Base-by-base conservation (phyloP, 2,888 invertebrate genomes). In the Lomographa bimaculata region DNA sequence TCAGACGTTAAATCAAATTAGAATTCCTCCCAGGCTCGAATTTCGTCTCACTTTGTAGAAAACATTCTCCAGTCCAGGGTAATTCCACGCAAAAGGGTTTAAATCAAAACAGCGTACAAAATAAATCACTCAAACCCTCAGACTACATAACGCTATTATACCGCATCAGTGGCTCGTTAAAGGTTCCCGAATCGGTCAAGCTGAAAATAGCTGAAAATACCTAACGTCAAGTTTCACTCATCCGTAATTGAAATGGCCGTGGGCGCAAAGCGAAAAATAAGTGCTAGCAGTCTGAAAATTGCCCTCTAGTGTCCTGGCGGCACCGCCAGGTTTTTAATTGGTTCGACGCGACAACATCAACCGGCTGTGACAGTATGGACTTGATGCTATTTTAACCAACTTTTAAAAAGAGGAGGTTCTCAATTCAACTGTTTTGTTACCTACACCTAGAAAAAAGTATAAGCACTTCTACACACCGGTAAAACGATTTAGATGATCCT, bases 161-260 rank as follows among this genome's bases (percentile, higher is more conserved):
- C 40, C 63, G 61, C 60, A 54, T 71, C 71, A 68, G 52, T 64
- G 70, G 57, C 39, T 62, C 50, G 60, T 60, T 64, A 59, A 69
- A 64, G 63, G 63, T 39, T 57, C 54, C 54, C 35, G 43, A 55
- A 56, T 59, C 69, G 71, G 68, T 68, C 68, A 71, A 67, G 60
- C 57, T 49, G 64, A 73, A 74, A 75, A 78, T 75, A 74, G 64
- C 65, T 58, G 53, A 56, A 71, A 76, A 72, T 67, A 68, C 64
- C 64, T 54, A 54, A 66, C 64, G 57, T 71, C 62, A 59, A 67
- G 61, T 66, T 69, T 62, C 63, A 56, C 55, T 70, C 63, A 58
- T 40, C 63, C 66, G 60, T 72, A 65, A 66, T 71, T 64, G 70
- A 72, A 78, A 67, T 60, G 64, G 61, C 55, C 42, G 62, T 41